These are phyloP conservation scores for Phodopus roborovskii DNA, from an alignment of 2,113 vertebrate species.

Conservation along the genomic window DNA sequence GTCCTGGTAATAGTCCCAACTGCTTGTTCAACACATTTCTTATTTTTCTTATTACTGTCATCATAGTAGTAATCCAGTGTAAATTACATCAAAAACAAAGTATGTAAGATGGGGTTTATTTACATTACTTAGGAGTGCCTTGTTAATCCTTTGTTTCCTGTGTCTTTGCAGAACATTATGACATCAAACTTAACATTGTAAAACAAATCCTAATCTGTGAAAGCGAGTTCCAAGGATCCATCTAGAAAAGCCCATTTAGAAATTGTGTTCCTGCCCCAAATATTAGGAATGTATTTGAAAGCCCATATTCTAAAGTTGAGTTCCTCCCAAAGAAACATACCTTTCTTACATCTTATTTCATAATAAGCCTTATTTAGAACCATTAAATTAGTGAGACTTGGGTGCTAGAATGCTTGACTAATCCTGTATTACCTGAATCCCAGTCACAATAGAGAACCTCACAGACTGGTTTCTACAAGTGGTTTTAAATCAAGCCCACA, in stretches of 20 bases:
- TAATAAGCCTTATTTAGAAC: neutral
- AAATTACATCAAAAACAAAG: neutral
- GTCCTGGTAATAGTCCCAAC: neutral
- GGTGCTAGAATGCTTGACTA: slow-evolving; percentile 24
- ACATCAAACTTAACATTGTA: neutral
- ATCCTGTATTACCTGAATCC: neutral
- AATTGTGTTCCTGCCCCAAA: neutral
- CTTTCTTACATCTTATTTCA: neutral
- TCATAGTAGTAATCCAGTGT: neutral
- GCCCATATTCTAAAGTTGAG: neutral
- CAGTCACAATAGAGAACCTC: slow-evolving; percentile 8
- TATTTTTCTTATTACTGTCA: neutral
- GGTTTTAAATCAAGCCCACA: neutral
- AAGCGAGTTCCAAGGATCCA: neutral
- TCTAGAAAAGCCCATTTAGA: neutral
- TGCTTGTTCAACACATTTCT: neutral
- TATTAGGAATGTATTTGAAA: slow-evolving; percentile 22
- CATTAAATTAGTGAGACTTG: slow-evolving; percentile 15
- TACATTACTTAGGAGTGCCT: neutral
- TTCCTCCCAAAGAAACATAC: slow-evolving; percentile 19
- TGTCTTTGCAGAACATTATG: neutral
- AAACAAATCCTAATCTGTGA: neutral
- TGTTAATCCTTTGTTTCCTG: slow-evolving; percentile 10
- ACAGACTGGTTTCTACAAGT: slow-evolving; percentile 59
- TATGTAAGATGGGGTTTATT: neutral